phyloP scores from a whole-genome alignment of 1,140 invertebrate species.

The Cydia fagiglandana region DNA sequence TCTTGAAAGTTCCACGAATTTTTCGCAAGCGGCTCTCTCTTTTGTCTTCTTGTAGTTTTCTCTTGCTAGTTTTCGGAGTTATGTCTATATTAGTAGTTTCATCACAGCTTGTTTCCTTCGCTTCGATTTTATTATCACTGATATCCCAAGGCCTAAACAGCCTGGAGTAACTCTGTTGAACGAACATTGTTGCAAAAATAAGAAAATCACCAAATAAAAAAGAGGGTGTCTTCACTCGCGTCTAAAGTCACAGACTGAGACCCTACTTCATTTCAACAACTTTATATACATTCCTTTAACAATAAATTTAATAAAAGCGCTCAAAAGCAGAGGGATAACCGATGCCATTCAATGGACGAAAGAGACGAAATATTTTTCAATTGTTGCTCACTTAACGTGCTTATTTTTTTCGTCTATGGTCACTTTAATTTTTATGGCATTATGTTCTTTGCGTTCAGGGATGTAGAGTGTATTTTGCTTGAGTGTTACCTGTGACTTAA shows the following conservation, averaged over 20 bases:
- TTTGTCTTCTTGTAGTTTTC: slow-evolving; percentile 53
- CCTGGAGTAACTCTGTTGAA: slow-evolving; percentile 64
- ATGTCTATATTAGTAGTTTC: slow-evolving; percentile 35
- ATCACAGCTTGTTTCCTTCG: slow-evolving; percentile 42
- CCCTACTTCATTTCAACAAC: slow-evolving; percentile 71
- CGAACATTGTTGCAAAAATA: slow-evolving; percentile 52
- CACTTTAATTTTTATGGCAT: slow-evolving; percentile 1
- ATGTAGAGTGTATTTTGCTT: slow-evolving; percentile 39
- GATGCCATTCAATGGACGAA: slow-evolving; percentile 69
- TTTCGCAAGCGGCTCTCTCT: slow-evolving; percentile 70
- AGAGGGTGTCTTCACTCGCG: slow-evolving; percentile 52
- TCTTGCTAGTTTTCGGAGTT: slow-evolving; percentile 50
- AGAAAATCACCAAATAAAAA: slow-evolving; percentile 36
- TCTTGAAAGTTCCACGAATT: slow-evolving; percentile 69
- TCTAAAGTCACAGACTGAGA: slow-evolving; percentile 62
- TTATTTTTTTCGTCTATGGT: slow-evolving; percentile 37
- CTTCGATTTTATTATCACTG: slow-evolving; percentile 54
- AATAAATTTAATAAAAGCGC: slow-evolving; percentile 78
- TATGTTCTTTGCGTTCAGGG: slow-evolving; percentile 35
- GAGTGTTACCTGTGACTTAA: slow-evolving; percentile 37
- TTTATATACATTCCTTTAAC: slow-evolving; percentile 78
- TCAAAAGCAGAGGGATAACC: slow-evolving; percentile 69
- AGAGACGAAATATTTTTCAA: slow-evolving; percentile 78
- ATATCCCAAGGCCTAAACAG: slow-evolving; percentile 77
- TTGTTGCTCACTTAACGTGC: slow-evolving; percentile 71